Evolutionary conservation across 2,888 invertebrate species (phyloP).

Genomic region (Callosobruchus maculatus): DNA sequence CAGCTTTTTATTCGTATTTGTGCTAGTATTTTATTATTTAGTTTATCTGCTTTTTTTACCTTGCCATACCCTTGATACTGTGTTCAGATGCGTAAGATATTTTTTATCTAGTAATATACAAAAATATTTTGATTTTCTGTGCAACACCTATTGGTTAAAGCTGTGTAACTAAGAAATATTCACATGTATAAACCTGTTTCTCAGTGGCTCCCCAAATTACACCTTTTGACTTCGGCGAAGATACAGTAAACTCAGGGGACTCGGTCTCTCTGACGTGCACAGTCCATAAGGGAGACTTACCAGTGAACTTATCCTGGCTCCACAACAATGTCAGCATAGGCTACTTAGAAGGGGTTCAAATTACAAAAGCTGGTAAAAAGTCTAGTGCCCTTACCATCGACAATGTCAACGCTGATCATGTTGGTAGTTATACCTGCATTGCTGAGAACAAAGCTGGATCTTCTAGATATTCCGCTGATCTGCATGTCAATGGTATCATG

Average conservation of each 20-base stretch:
- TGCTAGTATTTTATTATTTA: background rate
- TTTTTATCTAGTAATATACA: no score
- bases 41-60: background rate
- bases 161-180: no score
- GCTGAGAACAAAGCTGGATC: conserved; percentile 70
- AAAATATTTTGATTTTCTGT: no score
- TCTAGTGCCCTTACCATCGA: conserved; percentile 60
- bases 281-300: conserved; percentile 68
- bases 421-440: conserved; percentile 56
- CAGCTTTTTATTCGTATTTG: conserved; percentile 5
- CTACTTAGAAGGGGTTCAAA: conserved; percentile 29
- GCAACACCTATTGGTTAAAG: no score
- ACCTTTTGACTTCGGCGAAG: conserved; percentile 57
- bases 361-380: conserved; percentile 58
- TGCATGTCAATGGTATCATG: conserved; percentile 17
- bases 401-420: conserved; percentile 54
- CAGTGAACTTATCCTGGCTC: conserved; percentile 62
- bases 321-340: conserved; percentile 20
- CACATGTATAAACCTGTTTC: background rate
- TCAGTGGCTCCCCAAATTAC: conserved; percentile 23
- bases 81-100: no score
- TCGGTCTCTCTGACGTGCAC: conserved; percentile 66
- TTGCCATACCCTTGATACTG: background rate
- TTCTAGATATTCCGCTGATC: conserved; percentile 61
- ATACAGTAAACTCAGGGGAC: conserved; percentile 65